Conservation (phyloP, 2,113 vertebrate genomes). For the Ursus arctos region DNA sequence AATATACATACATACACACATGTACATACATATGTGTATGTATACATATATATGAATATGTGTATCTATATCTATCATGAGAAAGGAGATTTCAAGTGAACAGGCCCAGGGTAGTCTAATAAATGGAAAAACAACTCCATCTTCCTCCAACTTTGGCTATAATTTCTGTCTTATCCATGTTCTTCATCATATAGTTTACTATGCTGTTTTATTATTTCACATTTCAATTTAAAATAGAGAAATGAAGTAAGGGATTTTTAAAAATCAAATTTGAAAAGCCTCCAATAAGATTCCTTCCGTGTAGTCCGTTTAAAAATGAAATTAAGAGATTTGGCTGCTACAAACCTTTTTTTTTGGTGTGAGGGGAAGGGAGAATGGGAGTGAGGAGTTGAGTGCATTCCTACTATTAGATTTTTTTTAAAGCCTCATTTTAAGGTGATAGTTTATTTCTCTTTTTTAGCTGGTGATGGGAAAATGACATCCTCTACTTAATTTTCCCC, state of each 20-base stretch:
- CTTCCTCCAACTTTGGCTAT: neutral
- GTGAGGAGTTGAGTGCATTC: neutral
- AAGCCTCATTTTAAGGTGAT: neutral
- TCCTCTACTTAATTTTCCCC: neutral
- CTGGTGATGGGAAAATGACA: neutral
- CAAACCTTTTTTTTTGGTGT: neutral
- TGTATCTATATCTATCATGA: neutral
- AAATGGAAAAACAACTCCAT: neutral
- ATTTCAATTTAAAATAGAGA: slow-evolving; percentile 20
- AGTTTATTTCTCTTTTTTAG: neutral
- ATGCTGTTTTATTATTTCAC: slow-evolving; percentile 20
- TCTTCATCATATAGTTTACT: neutral
- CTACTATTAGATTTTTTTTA: neutral
- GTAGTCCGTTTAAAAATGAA: slow-evolving; percentile 25
- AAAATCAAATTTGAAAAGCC: neutral
- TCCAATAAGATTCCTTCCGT: neutral
- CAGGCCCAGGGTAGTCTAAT: neutral
- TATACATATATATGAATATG: neutral
- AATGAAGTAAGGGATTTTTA: slow-evolving; percentile 15
- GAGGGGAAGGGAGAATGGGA: accelerated
- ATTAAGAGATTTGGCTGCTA: neutral
- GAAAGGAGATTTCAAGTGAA: neutral
- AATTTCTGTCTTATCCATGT: slow-evolving; percentile 2
- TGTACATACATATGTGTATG: neutral
- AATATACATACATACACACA: neutral